Conservation (phyloP, 2,888 invertebrate species). For the Eurois occulta region DNA sequence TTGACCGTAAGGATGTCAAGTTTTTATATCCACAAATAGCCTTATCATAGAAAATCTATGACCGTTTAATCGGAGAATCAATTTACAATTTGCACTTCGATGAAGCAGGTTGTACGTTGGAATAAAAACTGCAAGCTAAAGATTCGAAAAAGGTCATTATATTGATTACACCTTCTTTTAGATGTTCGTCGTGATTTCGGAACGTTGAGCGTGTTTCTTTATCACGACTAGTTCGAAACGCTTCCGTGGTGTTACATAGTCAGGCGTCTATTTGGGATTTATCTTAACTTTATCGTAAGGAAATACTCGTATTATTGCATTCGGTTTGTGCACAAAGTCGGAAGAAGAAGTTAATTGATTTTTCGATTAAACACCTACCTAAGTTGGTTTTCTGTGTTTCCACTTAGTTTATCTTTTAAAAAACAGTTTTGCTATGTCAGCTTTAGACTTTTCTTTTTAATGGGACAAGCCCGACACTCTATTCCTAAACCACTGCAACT, state of each 20-base stretch:
- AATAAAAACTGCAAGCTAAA: slow-evolving; percentile 25
- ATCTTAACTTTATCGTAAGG: slow-evolving; percentile 4
- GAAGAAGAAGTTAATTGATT: background rate
- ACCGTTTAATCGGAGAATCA: slow-evolving; percentile 17
- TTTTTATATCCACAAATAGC: slow-evolving; percentile 13
- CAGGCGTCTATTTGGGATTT: slow-evolving; percentile 9
- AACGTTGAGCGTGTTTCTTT: slow-evolving; percentile 51
- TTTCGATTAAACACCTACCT: too few species aligned
- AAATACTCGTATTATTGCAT: background rate
- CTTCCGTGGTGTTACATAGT: slow-evolving; percentile 55
- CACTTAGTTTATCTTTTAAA: background rate
- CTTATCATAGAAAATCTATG: slow-evolving; percentile 16
- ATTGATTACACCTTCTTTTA: slow-evolving; percentile 50
- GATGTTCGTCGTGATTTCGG: slow-evolving; percentile 45
- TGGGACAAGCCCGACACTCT: too few species aligned
- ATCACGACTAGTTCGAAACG: slow-evolving; percentile 54
- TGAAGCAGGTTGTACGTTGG: slow-evolving; percentile 4
- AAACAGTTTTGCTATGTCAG: background rate
- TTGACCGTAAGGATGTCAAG: slow-evolving; percentile 1
- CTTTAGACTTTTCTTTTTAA: too few species aligned
- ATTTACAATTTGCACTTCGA: slow-evolving; percentile 27
- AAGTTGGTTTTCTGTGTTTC: background rate
- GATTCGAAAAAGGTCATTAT: slow-evolving; percentile 46
- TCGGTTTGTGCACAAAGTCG: background rate
- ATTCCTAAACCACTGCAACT: too few species aligned